Base-by-base conservation (phyloP, 2,888 invertebrate species). In the Petrolisthes manimaculis region DNA sequence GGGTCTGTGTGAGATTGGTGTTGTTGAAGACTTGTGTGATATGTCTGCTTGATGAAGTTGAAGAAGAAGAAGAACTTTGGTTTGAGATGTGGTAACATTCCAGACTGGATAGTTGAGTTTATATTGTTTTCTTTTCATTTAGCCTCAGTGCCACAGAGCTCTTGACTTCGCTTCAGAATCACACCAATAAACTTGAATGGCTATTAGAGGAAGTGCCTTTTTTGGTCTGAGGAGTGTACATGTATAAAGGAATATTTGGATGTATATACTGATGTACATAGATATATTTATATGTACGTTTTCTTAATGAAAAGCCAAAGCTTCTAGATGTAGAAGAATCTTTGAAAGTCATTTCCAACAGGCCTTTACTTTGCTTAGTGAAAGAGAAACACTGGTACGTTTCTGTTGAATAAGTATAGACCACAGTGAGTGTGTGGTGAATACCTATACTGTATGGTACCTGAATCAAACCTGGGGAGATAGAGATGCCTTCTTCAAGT, bases 201-300 rank as follows among this genome's bases (percentile, higher is more conserved):
- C 88, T 84, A 88, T 81, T 88, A 80, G 84, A 84, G 88, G 88
- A 88, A 88, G 84, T 88, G 84, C 84, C 88, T 84, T 88, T 84
- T 84, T 81, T 56, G 88, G 84, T 84, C 84, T 71, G 80, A 84
- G 81, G 84, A 84, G 84, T 84, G 88, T 88, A 88, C 81, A 84
- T 88, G 84, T 88, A 84, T 88, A 88, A 75, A 88, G 67, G 83
- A 88, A 84, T 88, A 88, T 84, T 75, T 88, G 84, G 81, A 84
- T 88, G 84, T 88, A 88, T 88, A 88, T 88, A 88, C 18, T 81
- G 84, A 81, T 88, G 84, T 88, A 88, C 79, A 88, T 88, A 88
- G 81, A 88, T 88, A 88, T 88, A 88, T 84, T 84, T 88, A 88
- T 84, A 88, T 88, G 84, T 88, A 88, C 84, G 84, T 88, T 84